phyloP scores from a whole-genome alignment of 2,888 invertebrate species.

The Dorcus parallelipipedus region DNA sequence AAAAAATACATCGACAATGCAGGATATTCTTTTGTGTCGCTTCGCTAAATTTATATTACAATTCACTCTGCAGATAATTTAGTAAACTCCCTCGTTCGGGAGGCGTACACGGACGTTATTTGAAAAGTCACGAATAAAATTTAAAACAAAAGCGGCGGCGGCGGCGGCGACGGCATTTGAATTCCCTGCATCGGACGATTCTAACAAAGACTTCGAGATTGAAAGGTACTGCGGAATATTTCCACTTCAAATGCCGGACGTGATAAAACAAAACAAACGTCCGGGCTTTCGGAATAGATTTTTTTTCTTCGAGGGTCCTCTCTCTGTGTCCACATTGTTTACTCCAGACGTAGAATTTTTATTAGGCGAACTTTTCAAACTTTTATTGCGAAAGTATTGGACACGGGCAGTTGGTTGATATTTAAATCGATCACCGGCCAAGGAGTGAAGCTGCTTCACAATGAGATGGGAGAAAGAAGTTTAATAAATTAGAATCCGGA shows the following conservation, averaged over 20 bases:
- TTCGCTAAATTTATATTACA: too few relatives aligned
- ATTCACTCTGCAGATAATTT: too few relatives aligned
- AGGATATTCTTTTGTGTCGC: too few relatives aligned
- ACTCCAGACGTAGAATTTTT: constrained; percentile 18
- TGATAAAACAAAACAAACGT: constrained; percentile 25
- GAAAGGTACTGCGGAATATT: constrained; percentile 21
- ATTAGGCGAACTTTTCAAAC: constrained; percentile 5
- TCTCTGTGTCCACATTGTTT: constrained; percentile 16
- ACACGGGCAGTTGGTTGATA: too few relatives aligned
- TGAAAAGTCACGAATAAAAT: constrained; percentile 17
- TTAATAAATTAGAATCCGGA: neutral
- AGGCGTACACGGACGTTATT: constrained; percentile 1
- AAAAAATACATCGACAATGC: too few relatives aligned
- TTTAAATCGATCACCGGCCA: too few relatives aligned
- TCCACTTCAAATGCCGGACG: constrained; percentile 24
- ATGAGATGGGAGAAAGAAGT: too few relatives aligned
- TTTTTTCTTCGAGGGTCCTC: constrained; percentile 1
- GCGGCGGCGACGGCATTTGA: constrained; percentile 8
- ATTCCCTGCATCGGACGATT: constrained; percentile 9
- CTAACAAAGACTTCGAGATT: constrained; percentile 22
- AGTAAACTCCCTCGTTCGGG: too few relatives aligned
- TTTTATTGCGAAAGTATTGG: too few relatives aligned
- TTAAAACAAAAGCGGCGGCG: constrained; percentile 12
- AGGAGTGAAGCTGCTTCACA: too few relatives aligned
- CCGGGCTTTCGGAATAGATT: constrained; percentile 16